phyloP scores from a whole-genome alignment of 2,797 vertebrate genomes.

The Phoeniculus purpureus region DNA sequence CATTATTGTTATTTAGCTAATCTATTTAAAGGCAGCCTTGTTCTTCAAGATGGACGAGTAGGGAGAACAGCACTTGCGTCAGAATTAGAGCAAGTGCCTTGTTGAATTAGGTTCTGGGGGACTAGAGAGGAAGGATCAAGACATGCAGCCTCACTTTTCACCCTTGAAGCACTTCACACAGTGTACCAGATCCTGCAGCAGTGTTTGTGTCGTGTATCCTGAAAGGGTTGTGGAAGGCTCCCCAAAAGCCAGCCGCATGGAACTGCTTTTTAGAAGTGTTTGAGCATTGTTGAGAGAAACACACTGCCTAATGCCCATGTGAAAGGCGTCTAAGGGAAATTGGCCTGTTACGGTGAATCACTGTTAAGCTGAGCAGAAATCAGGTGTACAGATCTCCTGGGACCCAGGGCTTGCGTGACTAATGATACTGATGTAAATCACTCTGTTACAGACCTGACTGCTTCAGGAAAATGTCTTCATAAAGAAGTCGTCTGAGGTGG shows the following conservation, averaged over 20 bases:
- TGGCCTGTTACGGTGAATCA: background rate
- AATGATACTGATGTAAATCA: background rate
- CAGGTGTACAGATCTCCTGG: background rate
- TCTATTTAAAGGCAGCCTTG: background rate
- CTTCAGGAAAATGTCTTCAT: background rate
- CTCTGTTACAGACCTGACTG: background rate
- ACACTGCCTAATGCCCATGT: accelerated
- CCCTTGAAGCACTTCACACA: background rate
- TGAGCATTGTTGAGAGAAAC: background rate
- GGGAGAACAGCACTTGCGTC: background rate
- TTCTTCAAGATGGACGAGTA: background rate
- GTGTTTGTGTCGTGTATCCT: background rate
- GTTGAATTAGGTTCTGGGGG: background rate
- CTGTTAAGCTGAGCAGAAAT: background rate
- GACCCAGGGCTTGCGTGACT: background rate
- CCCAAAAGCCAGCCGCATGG: background rate
- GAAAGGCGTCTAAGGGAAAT: background rate
- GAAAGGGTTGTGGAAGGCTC: background rate
- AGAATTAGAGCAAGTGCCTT: background rate
- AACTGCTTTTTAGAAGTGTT: background rate
- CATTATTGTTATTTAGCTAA: background rate
- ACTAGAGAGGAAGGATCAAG: background rate
- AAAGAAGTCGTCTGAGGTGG: background rate
- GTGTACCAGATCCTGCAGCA: background rate
- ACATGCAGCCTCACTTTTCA: background rate